A percentile compares a stretch with the other conserved stretches of the same genome.
phyloP scores from a whole-genome alignment of 2,888 invertebrate genomes.

The Nomada fucata region DNA sequence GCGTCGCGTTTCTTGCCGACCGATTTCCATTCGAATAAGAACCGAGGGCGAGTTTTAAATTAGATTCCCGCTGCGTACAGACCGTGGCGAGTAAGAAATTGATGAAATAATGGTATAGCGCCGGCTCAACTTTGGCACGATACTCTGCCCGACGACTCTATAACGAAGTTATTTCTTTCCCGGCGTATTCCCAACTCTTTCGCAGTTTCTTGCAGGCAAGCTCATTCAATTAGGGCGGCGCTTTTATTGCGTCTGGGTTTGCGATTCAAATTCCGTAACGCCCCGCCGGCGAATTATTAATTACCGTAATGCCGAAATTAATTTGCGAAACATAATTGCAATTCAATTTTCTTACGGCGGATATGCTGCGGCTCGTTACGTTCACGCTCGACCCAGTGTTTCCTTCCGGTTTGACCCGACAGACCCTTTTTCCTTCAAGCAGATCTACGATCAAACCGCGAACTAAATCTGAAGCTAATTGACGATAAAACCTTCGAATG shows the following conservation, averaged over 20 bases:
- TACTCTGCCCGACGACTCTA: background rate
- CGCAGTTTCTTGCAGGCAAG: background rate
- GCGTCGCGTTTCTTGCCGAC: background rate
- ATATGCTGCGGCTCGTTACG: background rate
- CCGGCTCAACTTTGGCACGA: background rate
- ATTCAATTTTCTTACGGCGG: background rate
- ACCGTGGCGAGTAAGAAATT: background rate
- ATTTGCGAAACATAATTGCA: background rate
- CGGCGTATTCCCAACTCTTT: background rate
- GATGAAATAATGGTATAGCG: background rate
- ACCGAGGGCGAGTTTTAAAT: constrained; percentile 23
- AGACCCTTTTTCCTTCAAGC: constrained; percentile 5
- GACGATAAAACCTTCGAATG: no score
- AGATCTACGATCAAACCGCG: background rate
- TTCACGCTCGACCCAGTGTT: background rate
- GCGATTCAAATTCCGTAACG: background rate
- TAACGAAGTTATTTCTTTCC: constrained; percentile 13
- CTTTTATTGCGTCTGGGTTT: constrained; percentile 8
- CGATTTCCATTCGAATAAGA: constrained; percentile 1
- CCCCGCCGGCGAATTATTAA: background rate
- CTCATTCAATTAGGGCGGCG: background rate
- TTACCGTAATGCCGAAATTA: background rate
- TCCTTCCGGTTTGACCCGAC: background rate
- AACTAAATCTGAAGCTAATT: background rate
- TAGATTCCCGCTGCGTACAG: constrained; percentile 1